phyloP scores from a whole-genome alignment of 2,113 vertebrate genomes.

The Alouatta palliata region DNA sequence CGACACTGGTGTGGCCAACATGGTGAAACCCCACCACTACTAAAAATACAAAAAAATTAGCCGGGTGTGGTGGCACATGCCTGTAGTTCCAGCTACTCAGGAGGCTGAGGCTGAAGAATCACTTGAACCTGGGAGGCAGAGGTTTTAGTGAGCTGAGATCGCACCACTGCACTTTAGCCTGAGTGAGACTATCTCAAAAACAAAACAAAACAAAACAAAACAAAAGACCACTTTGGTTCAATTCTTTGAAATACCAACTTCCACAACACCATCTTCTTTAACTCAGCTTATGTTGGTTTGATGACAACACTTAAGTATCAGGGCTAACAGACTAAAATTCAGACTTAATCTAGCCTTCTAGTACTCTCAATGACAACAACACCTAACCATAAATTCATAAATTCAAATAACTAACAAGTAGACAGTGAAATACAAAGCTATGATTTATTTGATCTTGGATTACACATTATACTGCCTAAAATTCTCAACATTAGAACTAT shows the following conservation, averaged over 20 bases:
- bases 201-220: too few relatives aligned
- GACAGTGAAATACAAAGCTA: constrained; percentile 18
- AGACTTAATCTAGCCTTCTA: not conserved
- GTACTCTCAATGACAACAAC: not conserved
- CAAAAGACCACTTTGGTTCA: not conserved
- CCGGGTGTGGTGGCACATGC: too few relatives aligned
- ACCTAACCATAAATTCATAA: not conserved
- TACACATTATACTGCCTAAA: not conserved
- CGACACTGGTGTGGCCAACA: too few relatives aligned
- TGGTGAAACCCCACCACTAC: too few relatives aligned
- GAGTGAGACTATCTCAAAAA: too few relatives aligned
- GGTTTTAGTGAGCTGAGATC: too few relatives aligned
- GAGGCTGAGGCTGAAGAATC: too few relatives aligned
- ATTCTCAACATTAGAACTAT: constrained; percentile 11
- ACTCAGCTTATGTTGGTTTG: constrained; percentile 1
- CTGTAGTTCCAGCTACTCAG: too few relatives aligned
- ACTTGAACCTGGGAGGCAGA: too few relatives aligned
- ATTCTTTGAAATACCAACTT: constrained; percentile 27
- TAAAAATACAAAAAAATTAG: too few relatives aligned
- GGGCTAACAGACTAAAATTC: not conserved
- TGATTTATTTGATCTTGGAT: constrained; percentile 19
- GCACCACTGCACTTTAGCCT: too few relatives aligned
- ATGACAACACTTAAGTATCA: not conserved
- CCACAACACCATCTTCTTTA: not conserved
- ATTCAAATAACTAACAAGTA: constrained; percentile 32